A percentile compares a stretch with the other conserved stretches of the same genome.
phyloP scores from a whole-genome alignment of 2,888 invertebrate species.

The Melieria omissa region DNA sequence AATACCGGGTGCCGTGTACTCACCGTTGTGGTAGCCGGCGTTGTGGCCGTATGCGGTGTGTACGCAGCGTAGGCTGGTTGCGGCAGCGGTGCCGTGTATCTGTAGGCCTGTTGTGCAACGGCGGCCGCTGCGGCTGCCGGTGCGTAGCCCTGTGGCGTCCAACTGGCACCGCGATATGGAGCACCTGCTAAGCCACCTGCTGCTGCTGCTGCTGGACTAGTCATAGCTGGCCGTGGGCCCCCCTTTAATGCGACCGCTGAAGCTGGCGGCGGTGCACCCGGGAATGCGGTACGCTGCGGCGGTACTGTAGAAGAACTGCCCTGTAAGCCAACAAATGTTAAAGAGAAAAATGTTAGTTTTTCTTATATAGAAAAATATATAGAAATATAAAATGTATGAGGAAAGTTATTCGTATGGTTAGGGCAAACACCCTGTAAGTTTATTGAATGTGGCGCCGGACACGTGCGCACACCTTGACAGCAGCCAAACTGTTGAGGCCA shows the following conservation, averaged over 20 bases:
- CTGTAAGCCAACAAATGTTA: conserved; percentile 35
- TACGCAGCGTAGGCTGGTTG: conserved; percentile 67
- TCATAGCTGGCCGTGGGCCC: conserved; percentile 67
- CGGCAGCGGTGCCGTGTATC: conserved; percentile 67
- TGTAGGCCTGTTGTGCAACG: conserved; percentile 65
- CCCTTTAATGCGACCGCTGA: conserved; percentile 66
- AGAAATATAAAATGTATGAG: too few species aligned
- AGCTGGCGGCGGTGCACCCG: conserved; percentile 66
- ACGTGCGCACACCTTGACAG: too few species aligned
- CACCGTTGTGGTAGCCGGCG: conserved; percentile 66
- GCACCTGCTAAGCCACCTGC: conserved; percentile 66
- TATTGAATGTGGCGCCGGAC: too few species aligned
- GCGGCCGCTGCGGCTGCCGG: conserved; percentile 65
- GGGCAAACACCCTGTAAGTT: too few species aligned
- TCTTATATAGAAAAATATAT: too few species aligned
- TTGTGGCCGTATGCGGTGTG: conserved; percentile 66
- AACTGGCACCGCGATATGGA: conserved; percentile 66
- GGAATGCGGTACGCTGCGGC: conserved; percentile 63
- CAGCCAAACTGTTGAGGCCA: too few species aligned
- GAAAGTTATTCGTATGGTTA: too few species aligned
- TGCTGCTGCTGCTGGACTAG: conserved; percentile 67
- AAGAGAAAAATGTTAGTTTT: too few species aligned
- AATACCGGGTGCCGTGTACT: conserved; percentile 46
- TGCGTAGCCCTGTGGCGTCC: conserved; percentile 67
- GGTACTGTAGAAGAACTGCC: conserved; percentile 45